Base-by-base conservation (phyloP, 2,113 vertebrate genomes). In the Scartelaos histophorus region DNA sequence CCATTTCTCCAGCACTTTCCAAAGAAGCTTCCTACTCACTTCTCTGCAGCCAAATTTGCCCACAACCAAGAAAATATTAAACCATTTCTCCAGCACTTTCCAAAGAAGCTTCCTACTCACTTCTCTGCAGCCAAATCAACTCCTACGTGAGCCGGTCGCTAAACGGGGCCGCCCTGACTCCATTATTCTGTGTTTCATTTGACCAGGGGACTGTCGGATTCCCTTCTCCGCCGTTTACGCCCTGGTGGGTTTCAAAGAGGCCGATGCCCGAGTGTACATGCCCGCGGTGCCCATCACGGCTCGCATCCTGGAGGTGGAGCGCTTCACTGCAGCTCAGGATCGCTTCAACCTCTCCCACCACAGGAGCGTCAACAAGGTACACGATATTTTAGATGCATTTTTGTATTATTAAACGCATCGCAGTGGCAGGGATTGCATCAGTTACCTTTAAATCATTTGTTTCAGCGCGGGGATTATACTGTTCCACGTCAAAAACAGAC, bases 261-360 rank as follows among this genome's bases (percentile, higher is more conserved):
- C 93, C 0, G 89, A 78, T 0, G 71, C 93, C 0, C 92, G 83
- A 84, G 89, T 94, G 2, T 99, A 95, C 87, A 92, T 99, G n/a
- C 79, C 72, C 0, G 94, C 95, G 29, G 94, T 93, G 38, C 94
- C 96, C 3, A 86, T 98, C 47, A 96, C 92, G 70, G 97, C 92
- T 7, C 92, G 91, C 5, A 96, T 99, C 76, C 73, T 95, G 86
- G 96, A 98, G 82, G 96, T 97, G 75, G 98, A 99, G 79, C 93
- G 97, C 13, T 97, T 96, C 87, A 97, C 95, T 3, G 90, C 95
- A 0, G 94, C 95, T 0, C 94, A 90, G 70, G 91, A 93, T 75
- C 92, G 92, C 74, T 94, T 93, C 82, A 92, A 93, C 65, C 45
- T 85, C 56, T 90, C 92, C 9, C 85, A 92, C 56, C 81, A 92